These are phyloP conservation scores for Bombus confusus DNA, from an alignment of 1,140 invertebrate genomes.

Conservation along the genomic window DNA sequence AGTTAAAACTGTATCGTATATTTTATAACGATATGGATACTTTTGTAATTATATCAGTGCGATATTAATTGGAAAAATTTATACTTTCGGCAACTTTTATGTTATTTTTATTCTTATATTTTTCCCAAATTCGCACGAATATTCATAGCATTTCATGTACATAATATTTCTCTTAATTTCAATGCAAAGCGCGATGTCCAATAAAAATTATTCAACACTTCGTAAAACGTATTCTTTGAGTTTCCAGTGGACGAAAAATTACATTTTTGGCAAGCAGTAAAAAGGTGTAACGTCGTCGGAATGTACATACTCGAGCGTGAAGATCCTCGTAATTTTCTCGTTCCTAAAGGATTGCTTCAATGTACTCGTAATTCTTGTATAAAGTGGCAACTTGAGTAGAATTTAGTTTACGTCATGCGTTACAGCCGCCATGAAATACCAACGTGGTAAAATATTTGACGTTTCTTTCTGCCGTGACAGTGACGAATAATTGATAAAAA, in stretches of 20 bases:
- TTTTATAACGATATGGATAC: neutral
- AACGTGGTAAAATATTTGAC: neutral
- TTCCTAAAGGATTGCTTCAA: conserved; percentile 16
- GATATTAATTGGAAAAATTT: too few relatives aligned
- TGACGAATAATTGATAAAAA: neutral
- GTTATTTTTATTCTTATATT: too few relatives aligned
- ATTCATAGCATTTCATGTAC: too few relatives aligned
- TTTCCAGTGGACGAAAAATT: neutral
- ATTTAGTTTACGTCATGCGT: too few relatives aligned
- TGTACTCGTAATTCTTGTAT: conserved; percentile 29
- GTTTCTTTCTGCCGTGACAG: neutral
- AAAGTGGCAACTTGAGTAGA: conserved; percentile 11
- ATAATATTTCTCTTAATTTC: too few relatives aligned
- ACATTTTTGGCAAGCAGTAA: neutral
- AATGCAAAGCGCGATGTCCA: neutral
- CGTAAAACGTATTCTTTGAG: neutral
- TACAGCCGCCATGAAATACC: too few relatives aligned
- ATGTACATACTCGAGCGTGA: conserved; percentile 7
- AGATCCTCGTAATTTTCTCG: neutral
- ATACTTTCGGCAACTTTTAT: too few relatives aligned
- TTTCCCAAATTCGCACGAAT: too few relatives aligned
- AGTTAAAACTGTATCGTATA: neutral
- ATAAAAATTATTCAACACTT: neutral
- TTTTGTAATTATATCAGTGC: too few relatives aligned
- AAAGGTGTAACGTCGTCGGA: neutral